Evolutionary conservation across 2,797 vertebrate genomes (phyloP), one percentile per base, ranked within the genome.

Genomic region (Parotocinclus haroldoi): DNA sequence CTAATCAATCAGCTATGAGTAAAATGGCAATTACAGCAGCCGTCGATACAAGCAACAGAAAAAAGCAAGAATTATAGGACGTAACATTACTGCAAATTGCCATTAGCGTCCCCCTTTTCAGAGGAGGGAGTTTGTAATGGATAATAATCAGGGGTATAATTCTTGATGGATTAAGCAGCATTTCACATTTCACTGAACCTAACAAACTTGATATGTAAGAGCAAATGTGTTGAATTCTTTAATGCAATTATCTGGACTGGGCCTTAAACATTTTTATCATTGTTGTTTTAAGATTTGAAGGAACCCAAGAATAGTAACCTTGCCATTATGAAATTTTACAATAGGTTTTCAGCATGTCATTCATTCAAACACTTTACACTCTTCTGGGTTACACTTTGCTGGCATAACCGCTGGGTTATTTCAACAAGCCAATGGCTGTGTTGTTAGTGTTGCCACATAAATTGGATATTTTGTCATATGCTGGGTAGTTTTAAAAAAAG

Each of bases 1-100:
- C 78, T 87, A 91, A 93, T 95, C 91, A 92, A 88, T 94, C 87
- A 86, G 86, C 80, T 77, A 83, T 90, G 88, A 89, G 86, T 87
- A 92, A 93, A 93, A 91, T 82, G 86, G 86, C 89, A 92, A 91
- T 95, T 94, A 94, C 85, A 87, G 85, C 85, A 80, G 81, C 89
- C 86, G 81, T 86, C 74, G 81, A 78, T 90, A 90, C 88, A 72
- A 88, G 88, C 79, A 83, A 85, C 77, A 87, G 85, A 88, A 81
- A n/a, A 87, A 80, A 82, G 77, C 82, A 86, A 88, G 92, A 93
- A 89, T 91, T 90, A 92, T 87, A 86, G 91, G 66, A 82, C 68
- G 78, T 82, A 82, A 84, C 84, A 89, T 89, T 87, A 86, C 84
- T 82, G 88, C 88, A 92, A 90, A 93, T 89, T 85, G 85, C 88